A percentile compares a stretch with the other conserved stretches of the same genome.
Conservation (phyloP, 2,113 vertebrate genomes). For the Myiozetetes cayanensis region DNA sequence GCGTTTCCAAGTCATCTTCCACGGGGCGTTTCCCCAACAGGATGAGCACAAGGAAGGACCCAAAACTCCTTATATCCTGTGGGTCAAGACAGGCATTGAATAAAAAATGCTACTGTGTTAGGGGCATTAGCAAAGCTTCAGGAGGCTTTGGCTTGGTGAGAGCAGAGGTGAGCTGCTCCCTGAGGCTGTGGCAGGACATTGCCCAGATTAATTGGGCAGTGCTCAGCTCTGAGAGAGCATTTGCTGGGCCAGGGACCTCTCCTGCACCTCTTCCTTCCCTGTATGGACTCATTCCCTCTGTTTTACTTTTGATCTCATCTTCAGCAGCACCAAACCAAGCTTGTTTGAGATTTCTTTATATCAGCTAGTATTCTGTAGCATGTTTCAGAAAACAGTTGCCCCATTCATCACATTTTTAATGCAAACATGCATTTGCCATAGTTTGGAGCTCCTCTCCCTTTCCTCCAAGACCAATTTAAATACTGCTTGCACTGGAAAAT, state of each 20-base stretch:
- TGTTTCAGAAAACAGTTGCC: background rate
- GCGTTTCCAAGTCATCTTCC: background rate
- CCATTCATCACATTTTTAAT: background rate
- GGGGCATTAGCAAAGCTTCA: background rate
- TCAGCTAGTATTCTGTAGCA: background rate
- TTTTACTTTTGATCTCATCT: background rate
- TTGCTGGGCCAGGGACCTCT: background rate
- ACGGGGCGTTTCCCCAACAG: background rate
- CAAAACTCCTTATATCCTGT: background rate
- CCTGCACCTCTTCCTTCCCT: background rate
- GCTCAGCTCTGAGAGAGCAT: conserved; percentile 36
- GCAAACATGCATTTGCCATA: background rate
- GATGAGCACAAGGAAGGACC: background rate
- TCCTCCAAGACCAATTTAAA: background rate
- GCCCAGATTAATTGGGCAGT: conserved; percentile 30
- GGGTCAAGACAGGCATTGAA: background rate
- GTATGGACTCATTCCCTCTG: background rate
- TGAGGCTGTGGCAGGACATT: conserved; percentile 27
- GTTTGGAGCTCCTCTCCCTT: background rate
- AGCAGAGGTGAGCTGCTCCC: background rate
- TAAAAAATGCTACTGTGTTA: background rate
- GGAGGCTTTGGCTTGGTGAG: background rate
- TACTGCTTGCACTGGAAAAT: background rate
- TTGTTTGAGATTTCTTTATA: background rate
- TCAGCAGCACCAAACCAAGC: background rate